Percentiles rank a stretch among this genome's conserved stretches.
Evolutionary conservation across 2,888 invertebrate genomes (phyloP).

Genomic region (Hyppa rectilinea): DNA sequence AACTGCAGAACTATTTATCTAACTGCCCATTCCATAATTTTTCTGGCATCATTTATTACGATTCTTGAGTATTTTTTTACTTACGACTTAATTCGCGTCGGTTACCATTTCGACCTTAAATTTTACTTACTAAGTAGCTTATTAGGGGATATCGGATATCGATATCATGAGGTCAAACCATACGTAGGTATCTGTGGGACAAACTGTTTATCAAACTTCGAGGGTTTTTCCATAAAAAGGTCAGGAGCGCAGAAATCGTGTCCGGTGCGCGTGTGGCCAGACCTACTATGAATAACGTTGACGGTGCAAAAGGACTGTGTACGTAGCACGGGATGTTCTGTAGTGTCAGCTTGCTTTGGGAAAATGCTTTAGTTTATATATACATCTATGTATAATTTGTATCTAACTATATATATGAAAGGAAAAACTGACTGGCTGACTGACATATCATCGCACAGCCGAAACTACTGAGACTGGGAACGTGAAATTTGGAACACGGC

Average conservation of each 20-base stretch:
- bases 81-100: too few species aligned
- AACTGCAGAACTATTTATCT: too few species aligned
- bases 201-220: slow-evolving; percentile 19
- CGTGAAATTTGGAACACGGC: too few species aligned
- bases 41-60: too few species aligned
- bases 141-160: slow-evolving; percentile 41
- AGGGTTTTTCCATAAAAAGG: slow-evolving; percentile 15
- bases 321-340: background rate
- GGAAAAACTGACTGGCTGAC: too few species aligned
- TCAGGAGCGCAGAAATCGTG: background rate
- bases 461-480: too few species aligned
- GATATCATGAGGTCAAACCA: slow-evolving; percentile 31
- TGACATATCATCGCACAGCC: too few species aligned
- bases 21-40: too few species aligned
- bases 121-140: background rate
- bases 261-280: background rate
- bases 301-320: background rate
- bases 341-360: background rate
- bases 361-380: background rate
- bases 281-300: background rate
- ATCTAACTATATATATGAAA: too few species aligned
- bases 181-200: slow-evolving; percentile 7
- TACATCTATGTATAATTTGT: too few species aligned
- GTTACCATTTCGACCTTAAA: background rate
- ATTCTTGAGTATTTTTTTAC: too few species aligned